phyloP scores from a whole-genome alignment of 2,888 invertebrate genomes.

The Eupithecia insigniata region DNA sequence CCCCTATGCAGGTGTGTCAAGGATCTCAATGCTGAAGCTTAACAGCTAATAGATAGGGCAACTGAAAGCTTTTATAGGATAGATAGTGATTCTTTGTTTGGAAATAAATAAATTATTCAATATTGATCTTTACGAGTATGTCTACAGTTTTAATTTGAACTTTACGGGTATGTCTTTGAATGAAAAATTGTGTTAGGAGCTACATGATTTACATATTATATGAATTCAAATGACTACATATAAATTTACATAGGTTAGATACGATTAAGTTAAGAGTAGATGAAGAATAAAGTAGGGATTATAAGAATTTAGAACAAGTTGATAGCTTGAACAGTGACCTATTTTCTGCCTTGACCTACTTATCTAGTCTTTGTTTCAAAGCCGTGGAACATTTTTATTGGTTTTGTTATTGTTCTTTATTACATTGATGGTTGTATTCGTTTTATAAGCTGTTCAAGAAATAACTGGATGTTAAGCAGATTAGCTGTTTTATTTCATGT shows the following conservation, averaged over 20 bases:
- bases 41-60: neutral
- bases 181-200: neutral
- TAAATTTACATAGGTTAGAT: neutral
- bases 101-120: too few relatives aligned
- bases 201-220: neutral
- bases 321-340: neutral
- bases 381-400: constrained; percentile 4
- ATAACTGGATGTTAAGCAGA: neutral
- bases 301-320: neutral
- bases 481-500: too few relatives aligned
- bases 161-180: neutral
- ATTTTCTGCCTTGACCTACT: constrained; percentile 2
- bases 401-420: neutral
- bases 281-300: neutral
- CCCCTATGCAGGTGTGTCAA: constrained; percentile 46
- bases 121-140: too few relatives aligned
- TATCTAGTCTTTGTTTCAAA: neutral
- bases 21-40: constrained; percentile 33
- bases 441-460: neutral
- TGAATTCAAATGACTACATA: neutral
- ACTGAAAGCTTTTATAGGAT: constrained; percentile 3
- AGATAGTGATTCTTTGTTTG: neutral
- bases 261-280: neutral
- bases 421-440: neutral
- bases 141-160: neutral